Evolutionary conservation across 2,888 invertebrate genomes (phyloP), one percentile per base, ranked within the genome.

Genomic region (Drosophila recens): DNA sequence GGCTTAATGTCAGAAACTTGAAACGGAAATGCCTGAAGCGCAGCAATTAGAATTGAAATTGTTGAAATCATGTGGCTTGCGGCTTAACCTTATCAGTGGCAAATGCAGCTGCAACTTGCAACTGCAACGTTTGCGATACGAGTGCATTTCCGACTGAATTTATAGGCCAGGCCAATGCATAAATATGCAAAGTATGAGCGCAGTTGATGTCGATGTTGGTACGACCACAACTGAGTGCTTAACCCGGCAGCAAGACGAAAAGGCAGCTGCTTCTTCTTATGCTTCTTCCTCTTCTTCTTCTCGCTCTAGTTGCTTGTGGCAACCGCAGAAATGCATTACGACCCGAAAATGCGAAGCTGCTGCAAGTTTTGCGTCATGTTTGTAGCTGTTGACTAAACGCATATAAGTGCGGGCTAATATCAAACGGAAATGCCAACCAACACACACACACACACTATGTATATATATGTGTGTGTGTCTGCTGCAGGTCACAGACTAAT

Each of bases 291-390:
- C 4, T 4, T 5, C 43, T 17, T 15, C 45, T 57, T 34, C 17
- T n/a, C 4, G 36, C 10, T 46, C 20, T 1, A n/a, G 54, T 42
- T 65, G 70, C 54, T 51, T 53, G 54, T 57, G 67, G 64, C 78
- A 63, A 88, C 90, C 87, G 72, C 90, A 83, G 72, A 79, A 83
- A 90, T 86, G 90, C 87, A 86, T 90, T 86, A 80, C 63, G 72
- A 49, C 67, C 58, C 70, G 49, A 70, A 73, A 72, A 56, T 57
- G 69, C 48, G 66, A 48, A 57, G 69, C 53, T 72, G 68, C 67
- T 75, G 67, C 75, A 74, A 79, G 64, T 81, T 81, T 66, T 84
- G 75, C 67, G 69, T 76, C 67, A 67, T 76, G 89, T 75, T 79
- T 71, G 73, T 64, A 54, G 71, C 75, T 87, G 81, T 73, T 78